Base-by-base conservation (phyloP, 2,888 invertebrate genomes). In the Drosophila barbarae region DNA sequence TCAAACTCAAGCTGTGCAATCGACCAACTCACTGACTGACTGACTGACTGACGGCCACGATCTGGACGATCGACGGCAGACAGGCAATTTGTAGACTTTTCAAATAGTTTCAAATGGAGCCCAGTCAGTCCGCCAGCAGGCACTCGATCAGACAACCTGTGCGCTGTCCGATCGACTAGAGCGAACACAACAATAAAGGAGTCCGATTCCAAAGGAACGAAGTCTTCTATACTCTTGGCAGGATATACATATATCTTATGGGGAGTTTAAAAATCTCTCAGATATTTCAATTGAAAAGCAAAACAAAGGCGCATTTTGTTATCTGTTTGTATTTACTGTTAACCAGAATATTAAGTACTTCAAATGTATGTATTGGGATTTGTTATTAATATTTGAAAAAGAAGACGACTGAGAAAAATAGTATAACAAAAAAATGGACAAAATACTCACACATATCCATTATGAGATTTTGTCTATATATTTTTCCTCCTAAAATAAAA, bases 61-160 rank as follows among this genome's bases (percentile, higher is more conserved):
- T 63, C 65, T 63, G 53, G 65, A 50, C 61, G 73, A 73, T 73
- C 65, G 71, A 73, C 67, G 61, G 71, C 79, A 74, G 85, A 76
- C 85, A 81, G 85, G 81, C 81, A 81, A 85, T 83, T 81, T 81
- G 85, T 81, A 80, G 81, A 74, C 81, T 84, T 79, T 85, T 76
- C 77, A 81, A 83, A 83, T 74, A 69, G 67, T 68, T 82, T 74
- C 70, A 84, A 84, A 79, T 77, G 71, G 63, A 72, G 65, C 64
- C 73, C 47, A 47, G 42, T 28, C 60, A 49, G 36, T n/a, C 54
- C 49, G 49, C 54, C 50, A 39, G 28, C 35, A 46, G 55, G 57
- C 61, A 59, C 60, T 60, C 64, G 60, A 63, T 46, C 71, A 42
- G 65, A 71, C 83, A 77, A 78, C 84, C 77, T 84, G 78, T 84